Evolutionary conservation across 2,888 invertebrate species (phyloP).

Genomic region (Omphaloscelis lunosa): DNA sequence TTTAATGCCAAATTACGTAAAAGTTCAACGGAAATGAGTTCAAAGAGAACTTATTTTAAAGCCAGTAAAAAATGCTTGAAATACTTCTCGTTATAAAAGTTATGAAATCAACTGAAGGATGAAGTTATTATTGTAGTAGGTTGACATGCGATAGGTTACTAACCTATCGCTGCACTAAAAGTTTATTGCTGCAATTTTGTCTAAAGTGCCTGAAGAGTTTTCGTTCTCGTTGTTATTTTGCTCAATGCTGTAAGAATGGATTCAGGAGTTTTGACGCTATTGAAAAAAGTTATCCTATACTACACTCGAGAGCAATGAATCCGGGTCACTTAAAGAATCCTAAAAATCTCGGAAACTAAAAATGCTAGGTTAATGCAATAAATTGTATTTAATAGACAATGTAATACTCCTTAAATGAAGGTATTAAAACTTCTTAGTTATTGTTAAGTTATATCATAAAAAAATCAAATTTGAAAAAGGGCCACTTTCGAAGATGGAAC

Average conservation of each 20-base stretch:
- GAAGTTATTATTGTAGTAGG: slow-evolving; percentile 30
- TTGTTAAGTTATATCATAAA: no score
- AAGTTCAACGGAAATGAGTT: slow-evolving; percentile 15
- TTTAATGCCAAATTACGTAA: slow-evolving; percentile 17
- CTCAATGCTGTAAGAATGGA: no score
- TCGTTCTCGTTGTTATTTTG: not conserved
- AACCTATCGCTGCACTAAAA: slow-evolving; percentile 20
- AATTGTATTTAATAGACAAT: no score
- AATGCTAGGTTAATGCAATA: no score
- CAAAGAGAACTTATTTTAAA: slow-evolving; percentile 8
- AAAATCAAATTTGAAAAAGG: no score
- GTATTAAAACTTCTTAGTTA: no score
- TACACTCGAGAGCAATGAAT: no score
- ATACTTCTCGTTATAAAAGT: slow-evolving; percentile 17
- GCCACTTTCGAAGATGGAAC: no score
- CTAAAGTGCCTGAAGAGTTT: slow-evolving; percentile 1
- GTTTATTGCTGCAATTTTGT: slow-evolving; percentile 27
- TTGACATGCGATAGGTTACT: slow-evolving; percentile 52
- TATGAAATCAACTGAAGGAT: slow-evolving; percentile 35
- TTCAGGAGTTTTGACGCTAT: not conserved
- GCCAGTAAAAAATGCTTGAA: not conserved
- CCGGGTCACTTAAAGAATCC: no score
- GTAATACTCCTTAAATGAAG: no score
- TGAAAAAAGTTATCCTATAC: not conserved
- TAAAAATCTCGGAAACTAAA: no score